These are phyloP conservation scores for Tringa solitaria DNA, from an alignment of 2,113 vertebrate species.

Conservation along the genomic window DNA sequence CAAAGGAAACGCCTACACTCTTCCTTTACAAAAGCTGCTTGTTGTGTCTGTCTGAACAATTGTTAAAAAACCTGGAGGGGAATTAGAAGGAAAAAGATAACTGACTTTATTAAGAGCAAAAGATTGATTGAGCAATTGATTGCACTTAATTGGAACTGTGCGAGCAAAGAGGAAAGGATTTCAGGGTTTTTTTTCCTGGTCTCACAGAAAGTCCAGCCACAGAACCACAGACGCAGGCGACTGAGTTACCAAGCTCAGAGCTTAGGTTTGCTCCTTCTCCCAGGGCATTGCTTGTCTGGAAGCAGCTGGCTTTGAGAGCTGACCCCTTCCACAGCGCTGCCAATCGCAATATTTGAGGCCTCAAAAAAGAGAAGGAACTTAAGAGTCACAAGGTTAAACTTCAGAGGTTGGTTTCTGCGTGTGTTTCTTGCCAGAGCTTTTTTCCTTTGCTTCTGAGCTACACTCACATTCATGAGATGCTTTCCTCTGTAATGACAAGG, in stretches of 20 bases:
- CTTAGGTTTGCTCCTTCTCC: not conserved
- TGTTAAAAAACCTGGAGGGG: slow-evolving; percentile 59
- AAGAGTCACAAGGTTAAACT: not conserved
- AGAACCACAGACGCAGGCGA: not conserved
- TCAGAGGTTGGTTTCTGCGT: not conserved
- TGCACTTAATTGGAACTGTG: slow-evolving; percentile 52
- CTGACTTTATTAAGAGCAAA: slow-evolving; percentile 63
- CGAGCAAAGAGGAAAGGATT: not conserved
- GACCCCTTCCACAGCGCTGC: not conserved
- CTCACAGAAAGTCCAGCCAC: not conserved
- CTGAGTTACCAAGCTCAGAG: not conserved
- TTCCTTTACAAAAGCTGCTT: slow-evolving; percentile 65
- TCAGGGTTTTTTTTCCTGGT: not conserved
- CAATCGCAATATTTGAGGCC: not conserved
- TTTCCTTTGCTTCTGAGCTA: not conserved
- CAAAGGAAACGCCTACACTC: slow-evolving; percentile 68
- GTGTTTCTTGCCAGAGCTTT: not conserved
- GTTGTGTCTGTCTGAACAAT: slow-evolving; percentile 69
- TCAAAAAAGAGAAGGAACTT: not conserved
- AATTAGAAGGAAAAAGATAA: slow-evolving; percentile 55
- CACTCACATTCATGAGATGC: not conserved
- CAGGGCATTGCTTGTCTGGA: not conserved
- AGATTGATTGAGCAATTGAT: slow-evolving; percentile 65
- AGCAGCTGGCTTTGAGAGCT: not conserved
- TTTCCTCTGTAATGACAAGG: not conserved